Conservation (phyloP, 2,113 vertebrate species). For the Isurus oxyrinchus region DNA sequence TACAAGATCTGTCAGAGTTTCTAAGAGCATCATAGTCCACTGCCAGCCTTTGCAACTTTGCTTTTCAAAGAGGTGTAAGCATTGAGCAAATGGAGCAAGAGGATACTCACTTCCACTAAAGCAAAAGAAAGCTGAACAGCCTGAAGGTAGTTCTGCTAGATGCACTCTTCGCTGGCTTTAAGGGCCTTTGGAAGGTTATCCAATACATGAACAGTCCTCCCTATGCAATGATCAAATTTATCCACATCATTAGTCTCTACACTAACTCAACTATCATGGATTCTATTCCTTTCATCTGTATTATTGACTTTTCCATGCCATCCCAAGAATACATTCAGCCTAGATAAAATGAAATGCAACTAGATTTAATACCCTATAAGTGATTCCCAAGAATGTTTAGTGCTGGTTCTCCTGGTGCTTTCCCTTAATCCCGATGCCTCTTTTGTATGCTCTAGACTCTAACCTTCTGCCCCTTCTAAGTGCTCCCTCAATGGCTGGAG, state of each 20-base stretch:
- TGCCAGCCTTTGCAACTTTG: not conserved
- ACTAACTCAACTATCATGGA: not conserved
- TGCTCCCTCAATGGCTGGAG: not conserved
- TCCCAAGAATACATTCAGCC: not conserved
- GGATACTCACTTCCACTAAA: not conserved
- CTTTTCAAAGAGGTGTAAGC: too few relatives aligned
- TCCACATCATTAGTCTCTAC: not conserved
- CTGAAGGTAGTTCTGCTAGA: not conserved
- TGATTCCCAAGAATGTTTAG: not conserved
- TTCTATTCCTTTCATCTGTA: not conserved
- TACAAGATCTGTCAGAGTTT: not conserved
- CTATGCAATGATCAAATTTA: not conserved
- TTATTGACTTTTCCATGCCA: not conserved
- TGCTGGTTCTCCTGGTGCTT: not conserved
- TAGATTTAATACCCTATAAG: not conserved
- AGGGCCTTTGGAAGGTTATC: not conserved
- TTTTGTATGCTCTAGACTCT: not conserved
- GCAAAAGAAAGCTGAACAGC: not conserved
- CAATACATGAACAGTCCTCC: not conserved
- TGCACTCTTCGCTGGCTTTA: not conserved
- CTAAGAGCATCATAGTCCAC: not conserved
- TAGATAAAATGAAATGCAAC: not conserved
- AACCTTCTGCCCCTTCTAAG: too few relatives aligned
- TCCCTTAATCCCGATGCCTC: not conserved
- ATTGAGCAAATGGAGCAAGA: not conserved